Percentiles rank a stretch among this genome's conserved stretches.
These are phyloP conservation scores for Pogonus chalceus DNA, from an alignment of 1,140 invertebrate species.

Conservation along the genomic window DNA sequence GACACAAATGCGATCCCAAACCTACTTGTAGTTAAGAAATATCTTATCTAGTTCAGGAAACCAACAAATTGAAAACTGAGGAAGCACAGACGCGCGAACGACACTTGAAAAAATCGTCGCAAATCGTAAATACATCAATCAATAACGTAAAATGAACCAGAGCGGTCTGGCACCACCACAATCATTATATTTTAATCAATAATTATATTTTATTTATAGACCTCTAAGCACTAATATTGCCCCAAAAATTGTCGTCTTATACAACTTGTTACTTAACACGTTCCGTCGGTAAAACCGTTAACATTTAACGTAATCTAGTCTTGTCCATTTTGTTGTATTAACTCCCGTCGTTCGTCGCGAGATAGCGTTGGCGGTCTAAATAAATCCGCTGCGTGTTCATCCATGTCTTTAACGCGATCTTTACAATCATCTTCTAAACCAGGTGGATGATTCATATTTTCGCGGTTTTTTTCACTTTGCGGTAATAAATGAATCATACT, in stretches of 20 bases:
- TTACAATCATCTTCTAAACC: slow-evolving; percentile 53
- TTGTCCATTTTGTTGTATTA: slow-evolving; percentile 55
- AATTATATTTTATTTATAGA: neutral
- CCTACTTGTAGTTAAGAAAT: no score
- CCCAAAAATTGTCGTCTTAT: slow-evolving; percentile 15
- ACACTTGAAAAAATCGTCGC: neutral
- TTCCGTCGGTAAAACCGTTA: neutral
- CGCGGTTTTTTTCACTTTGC: slow-evolving; percentile 59
- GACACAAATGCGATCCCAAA: no score
- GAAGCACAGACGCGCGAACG: slow-evolving; percentile 1
- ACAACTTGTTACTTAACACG: neutral
- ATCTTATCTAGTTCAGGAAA: no score
- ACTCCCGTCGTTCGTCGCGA: slow-evolving; percentile 43
- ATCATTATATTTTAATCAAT: neutral
- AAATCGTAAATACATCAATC: neutral
- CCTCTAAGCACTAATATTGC: slow-evolving; percentile 25
- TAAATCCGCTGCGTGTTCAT: slow-evolving; percentile 47
- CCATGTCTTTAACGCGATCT: slow-evolving; percentile 46
- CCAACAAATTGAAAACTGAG: no score
- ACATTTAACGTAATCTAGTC: slow-evolving; percentile 35
- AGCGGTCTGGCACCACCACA: neutral
- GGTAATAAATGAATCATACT: slow-evolving; percentile 74
- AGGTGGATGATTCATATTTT: slow-evolving; percentile 40
- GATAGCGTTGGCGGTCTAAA: slow-evolving; percentile 43
- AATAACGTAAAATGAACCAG: neutral